Evolutionary conservation across 2,797 vertebrate genomes (phyloP).

Genomic region (Liasis olivaceus): DNA sequence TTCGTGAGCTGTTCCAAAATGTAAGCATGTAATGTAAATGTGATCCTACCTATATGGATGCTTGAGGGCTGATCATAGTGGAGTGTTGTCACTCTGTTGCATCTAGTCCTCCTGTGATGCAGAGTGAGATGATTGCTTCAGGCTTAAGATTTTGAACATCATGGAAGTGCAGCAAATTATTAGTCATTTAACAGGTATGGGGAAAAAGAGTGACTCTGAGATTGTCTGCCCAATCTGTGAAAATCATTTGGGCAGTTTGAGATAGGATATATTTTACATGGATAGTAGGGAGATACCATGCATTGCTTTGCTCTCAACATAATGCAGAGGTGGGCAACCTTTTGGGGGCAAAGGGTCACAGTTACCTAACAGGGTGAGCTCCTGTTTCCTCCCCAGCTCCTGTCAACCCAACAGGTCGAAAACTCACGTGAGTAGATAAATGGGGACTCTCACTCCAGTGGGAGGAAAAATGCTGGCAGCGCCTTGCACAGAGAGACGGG

Average conservation of each 20-base stretch:
- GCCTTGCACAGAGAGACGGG: too few species aligned
- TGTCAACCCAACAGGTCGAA: too few species aligned
- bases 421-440: too few species aligned
- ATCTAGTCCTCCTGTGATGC: background rate
- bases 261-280: background rate
- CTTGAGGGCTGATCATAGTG: background rate
- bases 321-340: background rate
- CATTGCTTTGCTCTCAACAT: background rate
- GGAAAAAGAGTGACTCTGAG: background rate
- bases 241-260: background rate
- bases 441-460: too few species aligned
- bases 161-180: background rate
- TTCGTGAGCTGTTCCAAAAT: background rate
- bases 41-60: background rate
- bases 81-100: background rate
- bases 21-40: background rate
- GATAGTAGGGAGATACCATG: background rate
- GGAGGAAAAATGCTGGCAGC: too few species aligned
- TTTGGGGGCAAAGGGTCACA: background rate
- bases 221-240: background rate
- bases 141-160: background rate
- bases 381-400: too few species aligned
- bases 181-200: background rate
- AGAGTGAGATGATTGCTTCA: background rate
- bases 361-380: too few species aligned